These are phyloP conservation scores for Hippocampus comes DNA, from an alignment of 2,113 vertebrate species.

Conservation along the genomic window DNA sequence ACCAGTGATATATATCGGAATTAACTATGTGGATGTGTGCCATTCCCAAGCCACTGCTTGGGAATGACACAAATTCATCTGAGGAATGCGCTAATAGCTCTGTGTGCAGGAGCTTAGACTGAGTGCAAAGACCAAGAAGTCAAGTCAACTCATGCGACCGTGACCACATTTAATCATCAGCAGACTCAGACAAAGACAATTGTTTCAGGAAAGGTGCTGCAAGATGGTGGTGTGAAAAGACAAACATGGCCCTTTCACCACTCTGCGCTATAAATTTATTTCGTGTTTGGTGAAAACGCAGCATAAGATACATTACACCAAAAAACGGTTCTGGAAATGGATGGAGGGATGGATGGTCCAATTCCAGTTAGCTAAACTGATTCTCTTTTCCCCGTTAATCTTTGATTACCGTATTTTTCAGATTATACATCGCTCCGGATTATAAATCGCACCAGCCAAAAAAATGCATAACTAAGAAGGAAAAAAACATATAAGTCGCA, in stretches of 20 bases:
- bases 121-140: conserved; percentile 47
- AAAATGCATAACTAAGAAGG: too few relatives aligned
- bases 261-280: too few relatives aligned
- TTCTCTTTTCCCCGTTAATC: too few relatives aligned
- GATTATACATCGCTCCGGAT: too few relatives aligned
- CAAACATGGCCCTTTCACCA: conserved; percentile 40
- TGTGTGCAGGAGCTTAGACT: conserved; percentile 50
- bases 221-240: conserved; percentile 36
- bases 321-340: too few relatives aligned
- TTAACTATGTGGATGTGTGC: conserved; percentile 60
- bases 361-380: too few relatives aligned
- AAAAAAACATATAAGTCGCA: too few relatives aligned
- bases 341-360: too few relatives aligned
- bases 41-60: conserved; percentile 48
- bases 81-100: conserved; percentile 67
- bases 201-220: conserved; percentile 51
- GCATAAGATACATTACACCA: background rate
- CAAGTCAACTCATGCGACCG: conserved; percentile 57
- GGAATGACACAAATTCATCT: conserved; percentile 63
- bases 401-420: too few relatives aligned
- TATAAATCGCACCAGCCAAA: too few relatives aligned
- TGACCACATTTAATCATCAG: conserved; percentile 61
- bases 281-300: too few relatives aligned
- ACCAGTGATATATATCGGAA: conserved; percentile 51
- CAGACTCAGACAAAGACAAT: conserved; percentile 60